phyloP scores from a whole-genome alignment of 1,140 invertebrate genomes.

The Drosophila ambigua region DNA sequence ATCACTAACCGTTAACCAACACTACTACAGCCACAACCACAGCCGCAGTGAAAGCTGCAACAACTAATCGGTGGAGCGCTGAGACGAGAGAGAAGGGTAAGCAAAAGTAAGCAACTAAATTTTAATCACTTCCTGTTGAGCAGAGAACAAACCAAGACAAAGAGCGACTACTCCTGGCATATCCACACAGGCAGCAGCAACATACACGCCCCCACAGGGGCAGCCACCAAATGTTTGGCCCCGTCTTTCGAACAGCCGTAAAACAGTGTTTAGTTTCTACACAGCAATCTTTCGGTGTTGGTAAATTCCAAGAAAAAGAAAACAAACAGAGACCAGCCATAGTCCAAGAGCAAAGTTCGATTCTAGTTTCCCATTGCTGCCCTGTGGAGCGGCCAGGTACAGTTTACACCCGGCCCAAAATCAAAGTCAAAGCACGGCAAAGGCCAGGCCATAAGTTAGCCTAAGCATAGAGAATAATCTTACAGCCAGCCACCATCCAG shows the following conservation, averaged over 20 bases:
- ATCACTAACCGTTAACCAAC: conserved; percentile 39
- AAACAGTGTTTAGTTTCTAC: conserved; percentile 45
- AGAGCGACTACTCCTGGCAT: conserved; percentile 27
- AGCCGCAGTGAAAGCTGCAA: background rate
- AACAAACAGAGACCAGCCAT: conserved; percentile 40
- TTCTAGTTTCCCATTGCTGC: conserved; percentile 32
- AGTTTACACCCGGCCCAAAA: conserved; percentile 59
- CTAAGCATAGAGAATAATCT: conserved; percentile 49
- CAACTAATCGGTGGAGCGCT: conserved; percentile 38
- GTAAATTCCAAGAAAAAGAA: conserved; percentile 64
- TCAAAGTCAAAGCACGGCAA: background rate
- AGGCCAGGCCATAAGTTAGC: conserved; percentile 52
- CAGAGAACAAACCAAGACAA: conserved; percentile 40
- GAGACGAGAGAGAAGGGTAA: conserved; percentile 52
- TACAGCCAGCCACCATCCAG: conserved; percentile 22
- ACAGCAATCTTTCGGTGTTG: conserved; percentile 48
- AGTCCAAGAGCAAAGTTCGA: conserved; percentile 51
- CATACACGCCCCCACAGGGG: conserved; percentile 17
- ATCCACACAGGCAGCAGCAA: conserved; percentile 7
- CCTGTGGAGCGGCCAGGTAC: conserved; percentile 56
- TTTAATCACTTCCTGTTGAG: conserved; percentile 33
- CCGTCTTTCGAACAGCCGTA: conserved; percentile 39
- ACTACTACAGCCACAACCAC: conserved; percentile 8
- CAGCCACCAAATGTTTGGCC: conserved; percentile 12
- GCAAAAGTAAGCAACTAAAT: conserved; percentile 23